phyloP scores from a whole-genome alignment of 1,140 invertebrate genomes.

The Zaprionus ghesquierei region DNA sequence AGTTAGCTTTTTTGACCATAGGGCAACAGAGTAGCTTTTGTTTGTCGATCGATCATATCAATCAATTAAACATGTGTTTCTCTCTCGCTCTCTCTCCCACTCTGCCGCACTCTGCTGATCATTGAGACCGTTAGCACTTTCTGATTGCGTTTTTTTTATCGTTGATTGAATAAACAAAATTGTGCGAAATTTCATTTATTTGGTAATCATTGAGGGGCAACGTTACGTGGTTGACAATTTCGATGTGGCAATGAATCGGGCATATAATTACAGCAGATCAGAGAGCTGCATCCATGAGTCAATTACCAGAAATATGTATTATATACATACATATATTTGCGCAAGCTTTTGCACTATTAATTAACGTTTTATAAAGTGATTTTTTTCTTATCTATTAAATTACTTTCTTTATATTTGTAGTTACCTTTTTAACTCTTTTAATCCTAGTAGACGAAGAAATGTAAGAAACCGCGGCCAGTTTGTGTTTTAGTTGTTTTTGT shows the following conservation, averaged over 20 bases:
- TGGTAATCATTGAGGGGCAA: constrained; percentile 36
- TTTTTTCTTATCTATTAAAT: neutral
- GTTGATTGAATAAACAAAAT: constrained; percentile 58
- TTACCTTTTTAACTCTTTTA: constrained; percentile 34
- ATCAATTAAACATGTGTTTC: constrained; percentile 58
- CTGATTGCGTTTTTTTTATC: constrained; percentile 74
- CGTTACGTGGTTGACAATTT: constrained; percentile 6
- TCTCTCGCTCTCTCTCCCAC: neutral
- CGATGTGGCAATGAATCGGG: neutral
- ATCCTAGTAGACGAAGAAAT: constrained; percentile 10
- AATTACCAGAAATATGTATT: too few relatives aligned
- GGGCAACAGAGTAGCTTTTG: constrained; percentile 51
- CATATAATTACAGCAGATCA: too few relatives aligned
- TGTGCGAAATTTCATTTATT: constrained; percentile 20
- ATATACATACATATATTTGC: too few relatives aligned
- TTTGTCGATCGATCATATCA: constrained; percentile 43
- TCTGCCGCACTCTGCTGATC: neutral
- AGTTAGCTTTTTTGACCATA: constrained; percentile 41
- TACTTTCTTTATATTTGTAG: neutral
- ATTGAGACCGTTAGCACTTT: constrained; percentile 64
- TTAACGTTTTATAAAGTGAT: too few relatives aligned
- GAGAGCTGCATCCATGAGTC: too few relatives aligned
- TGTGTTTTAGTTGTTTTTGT: constrained; percentile 5
- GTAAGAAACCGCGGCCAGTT: constrained; percentile 47
- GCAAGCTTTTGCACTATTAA: too few relatives aligned